These are phyloP conservation scores for Gorsachius goisagi DNA, from an alignment of 2,113 vertebrate species.

Conservation along the genomic window DNA sequence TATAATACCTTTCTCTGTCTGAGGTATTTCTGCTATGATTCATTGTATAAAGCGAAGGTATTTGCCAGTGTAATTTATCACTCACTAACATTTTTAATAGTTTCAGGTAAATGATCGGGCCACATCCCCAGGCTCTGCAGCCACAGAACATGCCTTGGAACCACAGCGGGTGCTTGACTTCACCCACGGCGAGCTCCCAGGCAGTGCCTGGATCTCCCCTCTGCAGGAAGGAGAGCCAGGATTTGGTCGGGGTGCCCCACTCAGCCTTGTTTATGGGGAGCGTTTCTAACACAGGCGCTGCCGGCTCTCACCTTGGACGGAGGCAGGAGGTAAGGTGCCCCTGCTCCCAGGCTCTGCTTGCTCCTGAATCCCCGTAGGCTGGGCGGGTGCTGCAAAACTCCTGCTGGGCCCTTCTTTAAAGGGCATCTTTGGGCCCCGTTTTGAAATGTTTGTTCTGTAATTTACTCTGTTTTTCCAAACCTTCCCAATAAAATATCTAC, in stretches of 20 bases:
- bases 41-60: not conserved
- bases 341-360: fast-evolving
- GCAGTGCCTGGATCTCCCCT: not conserved
- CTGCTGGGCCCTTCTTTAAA: not conserved
- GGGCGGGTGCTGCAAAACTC: not conserved
- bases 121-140: not conserved
- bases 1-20: not conserved
- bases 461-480: not conserved
- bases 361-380: not conserved
- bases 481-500: not conserved
- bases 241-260: fast-evolving
- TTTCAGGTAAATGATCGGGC: not conserved
- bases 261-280: not conserved
- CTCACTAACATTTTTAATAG: not conserved
- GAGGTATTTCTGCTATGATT: not conserved
- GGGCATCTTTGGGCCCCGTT: not conserved
- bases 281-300: fast-evolving
- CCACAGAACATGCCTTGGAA: not conserved
- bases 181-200: fast-evolving
- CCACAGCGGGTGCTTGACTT: not conserved
- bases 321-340: not conserved
- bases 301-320: fast-evolving
- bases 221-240: not conserved
- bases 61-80: not conserved
- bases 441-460: not conserved